A percentile compares a stretch with the other conserved stretches of the same genome.
Evolutionary conservation across 2,797 vertebrate species (phyloP).

Genomic region (Pipistrellus pygmaeus): DNA sequence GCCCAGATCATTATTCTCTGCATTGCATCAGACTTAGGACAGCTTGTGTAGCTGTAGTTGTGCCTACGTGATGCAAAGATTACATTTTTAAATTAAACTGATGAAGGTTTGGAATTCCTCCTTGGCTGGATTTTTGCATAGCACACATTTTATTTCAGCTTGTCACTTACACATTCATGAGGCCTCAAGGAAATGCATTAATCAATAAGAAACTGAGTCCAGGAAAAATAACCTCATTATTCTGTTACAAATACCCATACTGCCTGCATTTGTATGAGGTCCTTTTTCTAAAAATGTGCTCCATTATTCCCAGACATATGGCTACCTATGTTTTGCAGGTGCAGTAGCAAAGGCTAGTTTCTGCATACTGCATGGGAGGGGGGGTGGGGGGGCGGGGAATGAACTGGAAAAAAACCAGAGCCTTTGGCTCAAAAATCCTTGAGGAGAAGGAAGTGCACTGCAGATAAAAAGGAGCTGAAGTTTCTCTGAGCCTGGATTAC

Average conservation of each 20-base stretch:
- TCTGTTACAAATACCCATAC: not conserved
- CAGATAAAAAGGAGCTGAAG: not conserved
- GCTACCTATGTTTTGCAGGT: not conserved
- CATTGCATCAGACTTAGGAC: not conserved
- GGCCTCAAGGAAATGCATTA: constrained; percentile 51
- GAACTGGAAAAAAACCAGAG: not conserved
- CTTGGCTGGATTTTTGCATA: constrained; percentile 39
- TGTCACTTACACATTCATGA: constrained; percentile 10
- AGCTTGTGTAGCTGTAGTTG: not conserved
- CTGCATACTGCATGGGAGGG: not conserved
- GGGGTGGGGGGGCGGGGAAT: not conserved
- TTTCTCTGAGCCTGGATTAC: not conserved
- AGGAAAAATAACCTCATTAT: not conserved
- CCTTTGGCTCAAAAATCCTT: not conserved
- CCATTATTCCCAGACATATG: rapidly evolving
- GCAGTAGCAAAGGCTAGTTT: not conserved
- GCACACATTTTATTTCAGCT: not conserved
- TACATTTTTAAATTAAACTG: not conserved
- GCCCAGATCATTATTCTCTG: not conserved
- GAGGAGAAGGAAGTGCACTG: not conserved
- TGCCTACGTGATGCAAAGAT: not conserved
- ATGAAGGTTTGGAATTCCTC: constrained; percentile 4
- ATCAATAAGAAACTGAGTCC: not conserved
- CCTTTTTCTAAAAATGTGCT: not conserved
- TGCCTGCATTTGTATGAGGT: not conserved